These are phyloP conservation scores for Ceyx margarethae DNA, from an alignment of 2,113 vertebrate genomes.

Conservation along the genomic window DNA sequence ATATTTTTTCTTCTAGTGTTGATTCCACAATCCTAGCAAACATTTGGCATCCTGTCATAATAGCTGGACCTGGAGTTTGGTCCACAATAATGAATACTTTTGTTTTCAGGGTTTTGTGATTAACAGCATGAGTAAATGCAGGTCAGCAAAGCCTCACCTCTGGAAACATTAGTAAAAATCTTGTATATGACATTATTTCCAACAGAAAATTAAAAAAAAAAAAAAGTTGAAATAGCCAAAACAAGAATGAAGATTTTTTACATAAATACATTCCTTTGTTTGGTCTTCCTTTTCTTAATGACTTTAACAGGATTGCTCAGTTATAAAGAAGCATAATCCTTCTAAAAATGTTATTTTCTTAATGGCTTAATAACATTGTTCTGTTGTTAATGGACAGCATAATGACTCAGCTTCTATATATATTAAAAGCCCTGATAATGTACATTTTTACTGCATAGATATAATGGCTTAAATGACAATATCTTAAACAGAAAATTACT, in stretches of 20 bases:
- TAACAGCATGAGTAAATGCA: not conserved
- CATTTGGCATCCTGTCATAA: not conserved
- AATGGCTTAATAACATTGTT: not conserved
- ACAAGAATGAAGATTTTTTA: not conserved
- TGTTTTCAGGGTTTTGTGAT: not conserved
- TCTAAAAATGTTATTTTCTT: constrained; percentile 2
- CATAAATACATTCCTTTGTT: not conserved
- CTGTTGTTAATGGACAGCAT: not conserved
- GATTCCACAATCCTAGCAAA: not conserved
- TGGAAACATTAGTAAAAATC: not conserved
- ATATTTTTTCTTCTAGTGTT: not conserved
- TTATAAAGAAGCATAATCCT: not conserved
- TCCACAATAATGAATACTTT: not conserved
- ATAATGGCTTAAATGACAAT: not conserved
- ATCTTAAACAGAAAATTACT: constrained; percentile 21
- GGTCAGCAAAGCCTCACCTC: not conserved
- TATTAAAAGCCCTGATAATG: not conserved
- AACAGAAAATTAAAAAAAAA: not conserved
- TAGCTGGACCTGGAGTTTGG: not conserved
- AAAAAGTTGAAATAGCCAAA: not conserved
- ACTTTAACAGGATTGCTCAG: not conserved
- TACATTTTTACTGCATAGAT: not conserved
- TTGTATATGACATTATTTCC: not conserved
- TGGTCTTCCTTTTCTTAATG: not conserved
- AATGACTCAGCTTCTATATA: not conserved